A percentile compares a stretch with the other conserved stretches of the same genome.
Conservation (phyloP, 2,797 vertebrate species). For the Anisognathus igniventris region DNA sequence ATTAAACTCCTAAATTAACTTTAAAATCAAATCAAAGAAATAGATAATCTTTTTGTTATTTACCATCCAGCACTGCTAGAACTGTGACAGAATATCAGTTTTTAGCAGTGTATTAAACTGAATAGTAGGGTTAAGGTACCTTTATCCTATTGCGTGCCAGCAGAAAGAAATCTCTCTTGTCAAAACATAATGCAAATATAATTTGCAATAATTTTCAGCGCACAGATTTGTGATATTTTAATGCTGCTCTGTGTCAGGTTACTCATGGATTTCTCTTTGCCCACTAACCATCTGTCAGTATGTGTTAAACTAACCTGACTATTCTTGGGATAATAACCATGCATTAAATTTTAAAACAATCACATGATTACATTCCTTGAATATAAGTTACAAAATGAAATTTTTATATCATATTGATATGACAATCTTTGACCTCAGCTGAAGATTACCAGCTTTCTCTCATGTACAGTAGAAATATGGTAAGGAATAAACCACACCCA, state of each 20-base stretch:
- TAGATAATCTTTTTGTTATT: not conserved
- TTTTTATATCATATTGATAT: constrained; percentile 74
- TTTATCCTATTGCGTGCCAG: not conserved
- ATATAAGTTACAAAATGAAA: not conserved
- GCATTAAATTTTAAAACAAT: not conserved
- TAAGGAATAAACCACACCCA: not conserved
- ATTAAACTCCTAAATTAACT: not conserved
- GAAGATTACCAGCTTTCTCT: constrained; percentile 40
- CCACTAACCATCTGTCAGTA: constrained; percentile 30
- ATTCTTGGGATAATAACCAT: not conserved
- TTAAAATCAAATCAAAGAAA: not conserved
- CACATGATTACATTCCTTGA: not conserved
- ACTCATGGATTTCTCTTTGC: constrained; percentile 18
- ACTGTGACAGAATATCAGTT: not conserved
- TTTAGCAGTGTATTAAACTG: not conserved
- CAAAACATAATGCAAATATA: not conserved
- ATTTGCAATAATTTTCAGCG: not conserved
- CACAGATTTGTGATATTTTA: constrained; percentile 8
- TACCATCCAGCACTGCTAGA: not conserved
- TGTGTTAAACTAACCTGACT: not conserved
- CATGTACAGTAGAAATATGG: not conserved
- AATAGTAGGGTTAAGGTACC: not conserved
- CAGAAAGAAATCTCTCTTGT: not conserved
- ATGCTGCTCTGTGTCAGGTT: not conserved
- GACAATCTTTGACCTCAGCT: constrained; percentile 49